Percentiles rank a stretch among this genome's conserved stretches.
phyloP scores from a whole-genome alignment of 2,113 vertebrate genomes.

The Eulemur rufifrons region DNA sequence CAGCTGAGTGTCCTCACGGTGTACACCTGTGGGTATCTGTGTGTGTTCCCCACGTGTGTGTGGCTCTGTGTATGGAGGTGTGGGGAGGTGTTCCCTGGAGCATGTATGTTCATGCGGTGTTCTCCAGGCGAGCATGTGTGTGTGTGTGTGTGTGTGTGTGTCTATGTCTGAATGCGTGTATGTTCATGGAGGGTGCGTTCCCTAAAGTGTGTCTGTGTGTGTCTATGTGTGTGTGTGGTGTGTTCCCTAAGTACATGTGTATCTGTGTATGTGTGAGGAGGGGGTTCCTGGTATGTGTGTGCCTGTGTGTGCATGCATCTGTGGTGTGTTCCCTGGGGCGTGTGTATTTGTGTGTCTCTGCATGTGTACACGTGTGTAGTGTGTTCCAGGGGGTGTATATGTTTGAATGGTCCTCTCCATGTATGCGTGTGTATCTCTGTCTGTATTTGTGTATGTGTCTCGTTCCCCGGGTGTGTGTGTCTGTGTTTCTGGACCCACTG shows the following conservation, averaged over 20 bases:
- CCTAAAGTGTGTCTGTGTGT: background rate
- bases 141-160: background rate
- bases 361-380: background rate
- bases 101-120: background rate
- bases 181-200: background rate
- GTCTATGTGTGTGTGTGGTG: background rate
- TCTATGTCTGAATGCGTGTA: background rate
- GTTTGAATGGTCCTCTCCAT: background rate
- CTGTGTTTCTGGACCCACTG: background rate
- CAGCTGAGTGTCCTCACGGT: fast-evolving
- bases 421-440: background rate
- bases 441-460: background rate
- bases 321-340: background rate
- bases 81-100: background rate
- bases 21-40: background rate
- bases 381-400: background rate
- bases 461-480: background rate
- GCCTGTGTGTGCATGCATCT: background rate
- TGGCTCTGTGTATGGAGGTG: fast-evolving
- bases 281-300: background rate
- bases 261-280: background rate
- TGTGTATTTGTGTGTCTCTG: background rate
- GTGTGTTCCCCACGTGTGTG: background rate
- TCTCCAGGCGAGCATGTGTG: background rate
- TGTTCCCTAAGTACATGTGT: background rate